These are phyloP conservation scores for Rhagoletis pomonella DNA, from an alignment of 1,140 invertebrate genomes.

Conservation along the genomic window DNA sequence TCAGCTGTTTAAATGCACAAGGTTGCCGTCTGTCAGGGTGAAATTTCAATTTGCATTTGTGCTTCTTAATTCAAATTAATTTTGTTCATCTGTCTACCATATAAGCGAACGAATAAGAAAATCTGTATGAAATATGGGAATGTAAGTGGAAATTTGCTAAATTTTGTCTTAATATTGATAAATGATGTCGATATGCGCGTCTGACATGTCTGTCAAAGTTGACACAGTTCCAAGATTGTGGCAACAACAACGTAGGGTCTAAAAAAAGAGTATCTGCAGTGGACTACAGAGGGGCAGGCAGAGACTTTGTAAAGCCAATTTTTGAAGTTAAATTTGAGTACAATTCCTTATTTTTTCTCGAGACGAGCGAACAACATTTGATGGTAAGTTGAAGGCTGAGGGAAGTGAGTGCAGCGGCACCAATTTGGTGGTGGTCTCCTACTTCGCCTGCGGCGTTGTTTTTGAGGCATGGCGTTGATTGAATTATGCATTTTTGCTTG, in stretches of 20 bases:
- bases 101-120: not conserved
- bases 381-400: no score
- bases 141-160: slow-evolving; percentile 36
- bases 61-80: no score
- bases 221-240: slow-evolving; percentile 44
- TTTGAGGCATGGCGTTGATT: not conserved
- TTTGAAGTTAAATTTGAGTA: no score
- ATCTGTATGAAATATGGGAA: slow-evolving; percentile 12
- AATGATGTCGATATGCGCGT: slow-evolving; percentile 42
- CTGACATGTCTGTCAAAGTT: slow-evolving; percentile 27
- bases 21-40: no score
- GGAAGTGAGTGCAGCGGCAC: no score
- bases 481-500: slow-evolving; percentile 14
- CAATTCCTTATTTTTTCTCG: no score
- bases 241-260: no score
- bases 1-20: no score
- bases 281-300: not conserved
- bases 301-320: not conserved
- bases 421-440: not conserved
- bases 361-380: not conserved
- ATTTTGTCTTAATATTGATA: slow-evolving; percentile 55
- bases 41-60: no score
- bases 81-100: no score
- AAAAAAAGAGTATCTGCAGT: no score
- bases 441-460: not conserved